Evolutionary conservation across 37 sponge, comb jelly and placozoan genomes (phyloP).

Genomic region (Beroe forskalii): DNA sequence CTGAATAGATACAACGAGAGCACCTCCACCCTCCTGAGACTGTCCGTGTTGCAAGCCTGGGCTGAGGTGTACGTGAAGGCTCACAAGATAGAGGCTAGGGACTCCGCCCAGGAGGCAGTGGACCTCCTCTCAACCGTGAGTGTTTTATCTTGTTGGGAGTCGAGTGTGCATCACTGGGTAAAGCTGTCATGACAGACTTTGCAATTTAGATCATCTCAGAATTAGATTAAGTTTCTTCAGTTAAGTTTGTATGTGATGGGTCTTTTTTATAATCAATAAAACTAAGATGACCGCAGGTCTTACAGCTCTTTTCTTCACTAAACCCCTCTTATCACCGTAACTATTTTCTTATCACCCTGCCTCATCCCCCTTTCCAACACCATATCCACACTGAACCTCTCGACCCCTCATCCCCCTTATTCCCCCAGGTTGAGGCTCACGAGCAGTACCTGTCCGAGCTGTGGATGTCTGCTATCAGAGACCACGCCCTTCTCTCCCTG

Average conservation of each 20-base stretch:
- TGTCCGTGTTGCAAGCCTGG: conserved; percentile 94
- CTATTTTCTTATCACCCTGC: too few relatives aligned
- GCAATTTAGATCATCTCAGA: too few relatives aligned
- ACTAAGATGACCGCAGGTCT: too few relatives aligned
- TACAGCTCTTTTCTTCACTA: too few relatives aligned
- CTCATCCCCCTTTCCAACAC: too few relatives aligned
- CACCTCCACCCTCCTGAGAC: conserved; percentile 84
- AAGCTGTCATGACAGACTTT: background rate
- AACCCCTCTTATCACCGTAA: too few relatives aligned
- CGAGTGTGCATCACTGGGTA: background rate
- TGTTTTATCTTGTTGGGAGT: background rate
- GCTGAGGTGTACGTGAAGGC: conserved; percentile 77
- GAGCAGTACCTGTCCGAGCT: conserved; percentile 71
- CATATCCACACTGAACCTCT: too few relatives aligned
- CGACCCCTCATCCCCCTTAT: background rate
- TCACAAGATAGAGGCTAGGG: background rate
- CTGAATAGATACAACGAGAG: conserved; percentile 71
- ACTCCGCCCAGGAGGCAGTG: background rate
- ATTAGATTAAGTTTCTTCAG: too few relatives aligned
- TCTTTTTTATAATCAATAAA: too few relatives aligned
- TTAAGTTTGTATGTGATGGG: too few relatives aligned
- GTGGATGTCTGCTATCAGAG: conserved; percentile 88
- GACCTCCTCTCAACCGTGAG: conserved; percentile 29
- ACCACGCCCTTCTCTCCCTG: conserved; percentile 83
- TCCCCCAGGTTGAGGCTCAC: conserved; percentile 74